Evolutionary conservation across 2,113 vertebrate genomes (phyloP), one percentile per base, ranked within the genome.

Genomic region (Pipra filicauda): DNA sequence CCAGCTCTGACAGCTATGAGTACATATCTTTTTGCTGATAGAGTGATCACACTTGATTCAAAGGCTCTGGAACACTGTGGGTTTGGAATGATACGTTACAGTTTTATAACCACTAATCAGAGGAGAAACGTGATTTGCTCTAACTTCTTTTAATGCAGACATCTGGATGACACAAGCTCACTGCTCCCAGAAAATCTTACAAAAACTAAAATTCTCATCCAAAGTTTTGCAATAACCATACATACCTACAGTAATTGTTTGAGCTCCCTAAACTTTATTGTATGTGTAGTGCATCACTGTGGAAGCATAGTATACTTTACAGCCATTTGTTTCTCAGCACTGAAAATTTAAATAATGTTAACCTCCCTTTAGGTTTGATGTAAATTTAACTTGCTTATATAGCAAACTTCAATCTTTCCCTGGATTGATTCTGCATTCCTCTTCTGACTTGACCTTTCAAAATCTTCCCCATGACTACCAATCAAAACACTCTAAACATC

Each of bases 381-480:
- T 7, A 89, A 88, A 89, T 95, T 84, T 91, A 83, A 74, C 46
- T 88, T 85, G 41, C 54, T 85, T 75, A 76, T 91, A 65, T 10
- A 84, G 72, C 37, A 93, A 91, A 85, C 49, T 66, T 41, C 71
- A 85, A 0, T 71, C 31, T 86, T 89, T 76, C 93, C 81, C 85
- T 93, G 43, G 75, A 73, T 91, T 96, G 85, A 94, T 85, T 96
- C 78, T 87, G 8, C 75, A 93, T 89, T 94, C 54, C 72, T 94
- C 66, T 85, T 95, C 61, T 84, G 51, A 91, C 54, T 46, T 91
- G 96, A 95, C 95, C 93, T 97, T 95, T 97, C 70, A 77, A 96
- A 96, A 95, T 95, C 89, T 96, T 91, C 59, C 75, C 72, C 73
- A 31, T 72, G 70, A 97, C 85, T 86, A 88, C 87, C 70, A 96